A percentile compares a stretch with the other conserved stretches of the same genome.
Evolutionary conservation across 2,888 invertebrate species (phyloP).

Genomic region (Watsonalla cultraria): DNA sequence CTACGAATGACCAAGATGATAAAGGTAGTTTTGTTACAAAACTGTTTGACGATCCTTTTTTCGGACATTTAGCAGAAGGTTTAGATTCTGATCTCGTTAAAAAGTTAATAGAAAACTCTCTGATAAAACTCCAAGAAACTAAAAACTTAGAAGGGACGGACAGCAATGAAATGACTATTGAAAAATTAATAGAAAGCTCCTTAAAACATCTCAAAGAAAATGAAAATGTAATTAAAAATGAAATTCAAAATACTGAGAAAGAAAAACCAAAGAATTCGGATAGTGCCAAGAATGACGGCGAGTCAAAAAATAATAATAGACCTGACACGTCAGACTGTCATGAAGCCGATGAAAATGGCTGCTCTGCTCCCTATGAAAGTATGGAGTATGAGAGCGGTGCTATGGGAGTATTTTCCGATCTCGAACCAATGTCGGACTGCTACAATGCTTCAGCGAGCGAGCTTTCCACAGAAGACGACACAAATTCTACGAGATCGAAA

Average conservation of each 20-base stretch:
- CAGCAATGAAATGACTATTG: conserved; percentile 63
- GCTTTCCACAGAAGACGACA: conserved; percentile 82
- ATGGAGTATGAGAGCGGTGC: conserved; percentile 83
- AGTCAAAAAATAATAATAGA: conserved; percentile 34
- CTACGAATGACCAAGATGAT: conserved; percentile 32
- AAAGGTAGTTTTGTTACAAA: conserved; percentile 76
- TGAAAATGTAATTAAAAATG: conserved; percentile 23
- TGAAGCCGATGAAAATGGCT: conserved; percentile 75
- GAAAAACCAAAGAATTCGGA: conserved; percentile 38
- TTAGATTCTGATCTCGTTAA: conserved; percentile 80
- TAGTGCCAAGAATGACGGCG: conserved; percentile 29
- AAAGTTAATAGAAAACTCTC: conserved; percentile 82
- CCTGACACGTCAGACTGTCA: conserved; percentile 37
- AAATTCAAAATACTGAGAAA: conserved; percentile 23
- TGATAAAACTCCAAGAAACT: conserved; percentile 78
- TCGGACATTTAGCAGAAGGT: conserved; percentile 81
- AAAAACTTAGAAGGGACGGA: conserved; percentile 68
- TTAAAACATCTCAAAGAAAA: conserved; percentile 64
- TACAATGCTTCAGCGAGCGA: conserved; percentile 85
- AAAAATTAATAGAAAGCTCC: conserved; percentile 74
- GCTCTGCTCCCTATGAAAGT: conserved; percentile 86
- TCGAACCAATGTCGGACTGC: conserved; percentile 82
- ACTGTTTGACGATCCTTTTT: conserved; percentile 81
- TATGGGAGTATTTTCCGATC: conserved; percentile 72
- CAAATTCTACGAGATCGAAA: conserved; percentile 81